Evolutionary conservation across 2,797 vertebrate species (phyloP), one percentile per base, ranked within the genome.

Genomic region (Podargus strigoides): DNA sequence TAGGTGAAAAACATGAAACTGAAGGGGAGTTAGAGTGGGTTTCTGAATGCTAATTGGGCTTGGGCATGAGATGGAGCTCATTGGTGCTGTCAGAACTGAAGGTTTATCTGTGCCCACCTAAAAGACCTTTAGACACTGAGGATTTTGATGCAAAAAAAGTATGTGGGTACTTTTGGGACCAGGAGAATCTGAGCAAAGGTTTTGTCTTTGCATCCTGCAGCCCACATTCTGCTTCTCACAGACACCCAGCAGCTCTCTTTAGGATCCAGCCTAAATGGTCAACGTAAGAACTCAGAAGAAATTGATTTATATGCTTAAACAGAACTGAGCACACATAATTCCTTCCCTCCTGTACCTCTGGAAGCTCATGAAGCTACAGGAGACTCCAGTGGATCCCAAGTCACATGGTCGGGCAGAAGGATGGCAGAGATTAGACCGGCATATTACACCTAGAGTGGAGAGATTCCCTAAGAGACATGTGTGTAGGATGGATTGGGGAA

Each of bases 1-100:
- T 86, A 84, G 90, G 83, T 86, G 87, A 93, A 91, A 93, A 93
- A 76, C 59, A 84, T 37, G 59, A 93, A 91, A 73, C 50, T 84
- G 85, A 73, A 94, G 55, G 76, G 63, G 85, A 81, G 50, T 88
- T 84, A n/a, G 85, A 87, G 95, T 94, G 82, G 87, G 85, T 93
- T 95, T 91, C 59, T 79, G 88, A 90, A 85, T 95, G 55, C 11
- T 94, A 82, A 87, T 73, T 92, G 36, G 36, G 41, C 34, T 88
- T 79, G 83, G 77, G 93, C 0, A 2, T 94, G 77, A 89, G 76
- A 85, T 67, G 42, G 23, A 93, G 26, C 47, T 88, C 69, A 34
- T 84, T 17, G 7, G 21, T 53, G 49, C 69, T 90, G 85, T 78
- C 81, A 93, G 67, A 92, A 89, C 8, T 69, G 66, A 76, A 63